These are phyloP conservation scores for Protobothrops mucrosquamatus DNA, from an alignment of 2,113 vertebrate species.

Conservation along the genomic window DNA sequence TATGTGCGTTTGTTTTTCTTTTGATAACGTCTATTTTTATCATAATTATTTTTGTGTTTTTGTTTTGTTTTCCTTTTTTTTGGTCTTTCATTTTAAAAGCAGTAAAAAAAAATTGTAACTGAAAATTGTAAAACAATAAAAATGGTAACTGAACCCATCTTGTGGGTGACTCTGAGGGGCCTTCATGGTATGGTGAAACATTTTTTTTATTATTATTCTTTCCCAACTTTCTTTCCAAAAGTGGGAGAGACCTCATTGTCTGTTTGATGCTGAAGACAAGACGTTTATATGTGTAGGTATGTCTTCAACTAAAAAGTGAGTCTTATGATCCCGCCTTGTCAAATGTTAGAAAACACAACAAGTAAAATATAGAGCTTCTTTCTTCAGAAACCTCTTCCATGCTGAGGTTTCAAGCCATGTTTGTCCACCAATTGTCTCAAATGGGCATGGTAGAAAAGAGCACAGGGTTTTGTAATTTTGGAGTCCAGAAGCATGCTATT, in stretches of 20 bases:
- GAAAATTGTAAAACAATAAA: too few species aligned
- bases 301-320: conserved; percentile 58
- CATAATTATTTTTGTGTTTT: neutral
- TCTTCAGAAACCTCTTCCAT: conserved; percentile 44
- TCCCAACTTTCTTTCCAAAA: conserved; percentile 63
- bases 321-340: conserved; percentile 67
- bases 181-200: conserved; percentile 63
- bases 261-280: conserved; percentile 68
- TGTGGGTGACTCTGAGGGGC: too few species aligned
- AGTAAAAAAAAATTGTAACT: neutral
- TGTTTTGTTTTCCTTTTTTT: neutral
- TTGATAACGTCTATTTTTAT: neutral
- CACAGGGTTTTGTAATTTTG: conserved; percentile 12
- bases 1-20: neutral
- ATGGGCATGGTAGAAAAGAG: conserved; percentile 9
- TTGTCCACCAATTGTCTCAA: conserved; percentile 25
- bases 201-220: conserved; percentile 59
- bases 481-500: neutral
- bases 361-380: conserved; percentile 41
- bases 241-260: conserved; percentile 68
- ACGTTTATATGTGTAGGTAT: conserved; percentile 68
- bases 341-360: conserved; percentile 62
- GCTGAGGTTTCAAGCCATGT: conserved; percentile 29
- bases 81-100: neutral
- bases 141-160: too few species aligned